Percentiles rank a stretch among this genome's conserved stretches.
These are phyloP conservation scores for Neodiprion virginianus DNA, from an alignment of 1,140 invertebrate species.

Conservation along the genomic window DNA sequence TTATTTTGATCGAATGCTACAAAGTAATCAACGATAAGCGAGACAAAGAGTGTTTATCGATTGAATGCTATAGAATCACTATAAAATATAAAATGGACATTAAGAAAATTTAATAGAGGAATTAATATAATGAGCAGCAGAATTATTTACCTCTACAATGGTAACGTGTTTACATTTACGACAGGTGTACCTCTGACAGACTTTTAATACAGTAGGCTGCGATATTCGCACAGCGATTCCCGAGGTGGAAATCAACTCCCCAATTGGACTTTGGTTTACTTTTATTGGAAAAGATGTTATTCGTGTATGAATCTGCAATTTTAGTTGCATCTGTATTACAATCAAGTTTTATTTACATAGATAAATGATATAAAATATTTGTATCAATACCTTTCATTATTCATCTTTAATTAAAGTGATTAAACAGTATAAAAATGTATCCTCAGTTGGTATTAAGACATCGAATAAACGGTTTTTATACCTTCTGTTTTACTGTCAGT, in stretches of 20 bases:
- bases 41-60: conserved; percentile 10
- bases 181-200: conserved; percentile 77
- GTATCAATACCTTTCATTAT: conserved; percentile 71
- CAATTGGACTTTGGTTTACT: conserved; percentile 56
- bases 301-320: conserved; percentile 44
- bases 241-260: conserved; percentile 61
- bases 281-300: conserved; percentile 45
- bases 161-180: conserved; percentile 78
- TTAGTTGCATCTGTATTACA: conserved; percentile 47
- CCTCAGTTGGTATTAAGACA: conserved; percentile 65
- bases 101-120: neutral
- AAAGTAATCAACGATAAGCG: conserved; percentile 65
- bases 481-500: conserved; percentile 68
- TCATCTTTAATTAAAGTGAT: conserved; percentile 56
- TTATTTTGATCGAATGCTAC: conserved; percentile 46
- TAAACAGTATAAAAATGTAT: conserved; percentile 72
- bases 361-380: conserved; percentile 23
- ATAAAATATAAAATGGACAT: neutral
- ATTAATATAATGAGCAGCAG: neutral
- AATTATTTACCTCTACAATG: conserved; percentile 65
- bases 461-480: conserved; percentile 67
- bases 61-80: neutral
- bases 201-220: conserved; percentile 78
- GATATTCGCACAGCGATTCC: conserved; percentile 82
- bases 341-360: conserved; percentile 14